Percentiles rank a stretch among this genome's conserved stretches.
These are phyloP conservation scores for Helleia helle DNA, from an alignment of 2,888 invertebrate species.

Conservation along the genomic window DNA sequence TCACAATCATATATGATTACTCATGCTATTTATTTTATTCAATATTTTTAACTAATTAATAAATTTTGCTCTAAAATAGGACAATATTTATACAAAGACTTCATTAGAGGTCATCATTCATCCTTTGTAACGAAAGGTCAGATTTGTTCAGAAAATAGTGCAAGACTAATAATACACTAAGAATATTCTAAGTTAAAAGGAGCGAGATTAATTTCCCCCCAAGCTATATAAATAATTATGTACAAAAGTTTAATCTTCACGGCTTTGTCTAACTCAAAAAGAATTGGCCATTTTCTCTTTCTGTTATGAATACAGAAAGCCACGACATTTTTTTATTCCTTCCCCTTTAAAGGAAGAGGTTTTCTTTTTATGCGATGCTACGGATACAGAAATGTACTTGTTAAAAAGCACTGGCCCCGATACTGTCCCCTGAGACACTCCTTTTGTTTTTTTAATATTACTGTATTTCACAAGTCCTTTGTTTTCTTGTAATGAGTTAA, in stretches of 20 bases:
- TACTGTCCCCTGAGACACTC: constrained; percentile 1
- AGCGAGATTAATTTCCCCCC: constrained; percentile 18
- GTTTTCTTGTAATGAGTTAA: not conserved
- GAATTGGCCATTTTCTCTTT: constrained; percentile 16
- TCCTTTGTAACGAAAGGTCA: constrained; percentile 11
- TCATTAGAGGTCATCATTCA: too few relatives aligned
- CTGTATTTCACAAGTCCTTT: constrained; percentile 1
- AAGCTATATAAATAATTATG: constrained; percentile 22
- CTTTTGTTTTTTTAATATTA: constrained; percentile 5
- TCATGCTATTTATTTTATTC: too few relatives aligned
- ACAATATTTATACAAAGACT: too few relatives aligned
- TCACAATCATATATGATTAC: too few relatives aligned
- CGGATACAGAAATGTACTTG: constrained; percentile 3
- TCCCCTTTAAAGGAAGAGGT: not conserved
- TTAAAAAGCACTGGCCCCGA: constrained; percentile 3
- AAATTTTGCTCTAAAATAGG: too few relatives aligned
- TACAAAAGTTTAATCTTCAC: constrained; percentile 22
- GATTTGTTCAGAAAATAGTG: constrained; percentile 12
- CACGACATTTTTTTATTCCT: constrained; percentile 10
- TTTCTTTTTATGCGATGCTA: constrained; percentile 3
- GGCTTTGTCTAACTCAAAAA: constrained; percentile 21
- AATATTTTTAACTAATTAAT: too few relatives aligned
- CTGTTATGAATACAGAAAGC: constrained; percentile 7
- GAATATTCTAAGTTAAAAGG: constrained; percentile 21
- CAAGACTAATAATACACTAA: constrained; percentile 19